Conservation (phyloP, 2,797 vertebrate genomes). For the Melopsittacus undulatus region DNA sequence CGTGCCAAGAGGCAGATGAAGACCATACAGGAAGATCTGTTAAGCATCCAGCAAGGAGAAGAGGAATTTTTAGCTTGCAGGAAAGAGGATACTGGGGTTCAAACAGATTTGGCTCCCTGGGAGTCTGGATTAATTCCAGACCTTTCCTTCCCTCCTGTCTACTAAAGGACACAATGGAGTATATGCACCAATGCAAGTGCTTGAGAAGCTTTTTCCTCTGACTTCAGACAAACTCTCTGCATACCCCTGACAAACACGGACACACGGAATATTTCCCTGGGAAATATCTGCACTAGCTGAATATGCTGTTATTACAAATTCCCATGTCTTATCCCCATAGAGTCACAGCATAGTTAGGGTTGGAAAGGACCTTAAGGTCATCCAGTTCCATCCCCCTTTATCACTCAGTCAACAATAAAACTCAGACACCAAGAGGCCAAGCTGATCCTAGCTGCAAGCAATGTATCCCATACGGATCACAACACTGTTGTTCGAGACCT, state of each 20-base stretch:
- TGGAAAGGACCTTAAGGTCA: neutral
- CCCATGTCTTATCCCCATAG: neutral
- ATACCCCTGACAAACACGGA: neutral
- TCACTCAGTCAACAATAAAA: constrained; percentile 3
- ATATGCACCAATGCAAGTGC: neutral
- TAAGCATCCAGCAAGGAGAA: neutral
- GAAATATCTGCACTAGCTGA: neutral
- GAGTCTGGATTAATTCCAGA: neutral
- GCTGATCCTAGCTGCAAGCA: neutral
- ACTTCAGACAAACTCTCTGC: constrained; percentile 15
- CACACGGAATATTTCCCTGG: neutral
- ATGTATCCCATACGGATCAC: neutral
- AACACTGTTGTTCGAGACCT: neutral
- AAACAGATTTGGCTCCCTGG: neutral
- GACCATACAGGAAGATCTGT: neutral
- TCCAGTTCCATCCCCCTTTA: neutral
- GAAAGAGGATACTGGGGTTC: neutral
- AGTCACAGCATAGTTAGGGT: neutral
- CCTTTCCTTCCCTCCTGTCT: neutral
- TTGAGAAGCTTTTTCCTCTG: neutral
- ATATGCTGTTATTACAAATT: constrained; percentile 27
- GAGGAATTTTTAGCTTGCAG: constrained; percentile 46
- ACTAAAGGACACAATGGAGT: neutral
- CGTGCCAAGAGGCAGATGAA: neutral
- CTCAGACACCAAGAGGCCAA: neutral